Evolutionary conservation across 2,797 vertebrate genomes (phyloP).

Genomic region (Gobio occitaniae): DNA sequence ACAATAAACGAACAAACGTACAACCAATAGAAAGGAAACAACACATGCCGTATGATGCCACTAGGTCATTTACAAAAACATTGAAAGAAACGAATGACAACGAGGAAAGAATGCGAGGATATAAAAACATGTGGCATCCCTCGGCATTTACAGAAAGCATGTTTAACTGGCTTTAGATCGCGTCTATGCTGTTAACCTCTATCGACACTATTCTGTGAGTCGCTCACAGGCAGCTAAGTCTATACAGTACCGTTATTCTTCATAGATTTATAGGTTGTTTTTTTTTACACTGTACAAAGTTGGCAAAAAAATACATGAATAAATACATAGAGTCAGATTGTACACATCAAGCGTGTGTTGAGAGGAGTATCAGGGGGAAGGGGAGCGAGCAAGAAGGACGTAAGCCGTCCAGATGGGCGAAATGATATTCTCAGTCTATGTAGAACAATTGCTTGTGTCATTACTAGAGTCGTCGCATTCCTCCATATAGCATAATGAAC

Average conservation of each 20-base stretch:
- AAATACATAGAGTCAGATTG: constrained; percentile 83
- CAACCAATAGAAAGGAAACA: constrained; percentile 64
- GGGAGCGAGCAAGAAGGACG: constrained; percentile 62
- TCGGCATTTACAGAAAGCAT: constrained; percentile 77
- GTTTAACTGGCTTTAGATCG: constrained; percentile 82
- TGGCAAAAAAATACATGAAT: constrained; percentile 84
- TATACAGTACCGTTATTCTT: constrained; percentile 86
- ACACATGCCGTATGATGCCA: constrained; percentile 74
- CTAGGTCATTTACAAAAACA: constrained; percentile 71
- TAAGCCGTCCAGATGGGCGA: constrained; percentile 47
- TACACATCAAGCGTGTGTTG: constrained; percentile 82
- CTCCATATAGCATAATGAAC: constrained; percentile 14
- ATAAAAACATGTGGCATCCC: constrained; percentile 76
- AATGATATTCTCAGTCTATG: not conserved
- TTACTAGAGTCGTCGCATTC: not conserved
- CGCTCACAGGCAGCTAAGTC: constrained; percentile 85
- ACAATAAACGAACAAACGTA: constrained; percentile 69
- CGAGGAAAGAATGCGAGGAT: constrained; percentile 71
- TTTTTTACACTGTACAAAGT: constrained; percentile 90
- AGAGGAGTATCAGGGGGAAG: constrained; percentile 65
- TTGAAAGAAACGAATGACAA: constrained; percentile 61
- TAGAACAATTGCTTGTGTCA: constrained; percentile 2
- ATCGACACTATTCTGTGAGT: constrained; percentile 84
- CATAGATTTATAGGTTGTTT: constrained; percentile 85
- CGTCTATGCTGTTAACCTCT: constrained; percentile 76